Evolutionary conservation across 2,113 vertebrate species (phyloP), one percentile per base, ranked within the genome.

Genomic region (Machaerirhynchus nigripectus): DNA sequence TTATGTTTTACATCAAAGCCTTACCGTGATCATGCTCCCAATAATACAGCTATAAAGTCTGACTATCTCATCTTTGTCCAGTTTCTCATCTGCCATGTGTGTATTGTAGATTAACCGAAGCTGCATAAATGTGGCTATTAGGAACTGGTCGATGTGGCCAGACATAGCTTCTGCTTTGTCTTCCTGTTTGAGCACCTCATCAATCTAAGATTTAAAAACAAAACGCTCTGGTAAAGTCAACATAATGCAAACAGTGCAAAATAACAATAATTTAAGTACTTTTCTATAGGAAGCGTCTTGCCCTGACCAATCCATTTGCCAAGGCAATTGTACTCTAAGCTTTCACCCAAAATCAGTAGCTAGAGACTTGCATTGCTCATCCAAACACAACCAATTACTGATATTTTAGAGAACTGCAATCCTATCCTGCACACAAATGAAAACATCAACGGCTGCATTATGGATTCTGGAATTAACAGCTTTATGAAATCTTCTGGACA

Each of bases 11-110:
- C 12, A 46, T 53, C 53, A 74, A 94, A 69, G 44, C 27, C 99
- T 98, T 98, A 99, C 99, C 96, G 99, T 99, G 78, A 99, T 98
- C 99, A 99, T 99, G 98, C 99, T 99, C 80, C 99, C 99, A 47
- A 99, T 99, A 97, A 99, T 99, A 93, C 99, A 99, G 98, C 99
- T 99, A 95, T 99, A 99, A 59, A 99, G 98, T 88, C 99, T 99
- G 95, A 99, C 98, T 92, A 99, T 99, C 77, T 99, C 99, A 59
- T 97, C 98, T 95, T 99, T 99, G 96, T 99, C 99, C 87, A 99
- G 90, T 22, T 99, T 98, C 93, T 99, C 99, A 71, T 99, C 99
- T 18, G 99, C 99, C 99, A 99, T 99, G 86, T 99, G 99, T 0
- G 99, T 99, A 91, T 99, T 99, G 97, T 99, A 99, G 95, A 99